phyloP scores from a whole-genome alignment of 2,797 vertebrate genomes.

The Helicolenus hilgendorfi region DNA sequence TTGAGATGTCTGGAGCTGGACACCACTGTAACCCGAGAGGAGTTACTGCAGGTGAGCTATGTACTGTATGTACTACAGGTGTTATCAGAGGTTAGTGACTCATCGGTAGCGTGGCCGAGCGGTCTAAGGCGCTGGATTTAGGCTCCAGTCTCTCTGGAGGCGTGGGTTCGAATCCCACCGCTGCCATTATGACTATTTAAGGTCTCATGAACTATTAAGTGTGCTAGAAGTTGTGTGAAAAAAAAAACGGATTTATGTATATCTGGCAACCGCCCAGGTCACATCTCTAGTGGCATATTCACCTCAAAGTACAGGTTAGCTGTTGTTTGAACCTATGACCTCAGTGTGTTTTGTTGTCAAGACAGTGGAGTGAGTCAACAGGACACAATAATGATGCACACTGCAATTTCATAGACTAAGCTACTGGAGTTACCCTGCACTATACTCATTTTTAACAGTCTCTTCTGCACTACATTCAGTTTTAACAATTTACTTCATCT shows the following conservation, averaged over 20 bases:
- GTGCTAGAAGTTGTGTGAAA: no score
- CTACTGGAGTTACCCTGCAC: no score
- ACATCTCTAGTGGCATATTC: no score
- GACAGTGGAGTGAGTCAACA: not conserved
- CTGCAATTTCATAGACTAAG: no score
- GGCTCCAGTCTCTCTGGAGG: conserved; percentile 79
- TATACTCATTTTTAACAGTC: no score
- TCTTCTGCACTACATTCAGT: no score
- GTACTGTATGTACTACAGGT: accelerated
- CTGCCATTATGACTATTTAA: conserved; percentile 75
- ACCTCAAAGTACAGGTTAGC: no score
- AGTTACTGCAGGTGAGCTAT: conserved; percentile 69
- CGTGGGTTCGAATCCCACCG: conserved; percentile 91
- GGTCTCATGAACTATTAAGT: no score
- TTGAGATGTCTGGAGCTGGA: conserved; percentile 60
- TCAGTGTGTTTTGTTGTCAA: not conserved
- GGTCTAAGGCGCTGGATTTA: conserved; percentile 74
- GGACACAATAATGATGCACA: no score
- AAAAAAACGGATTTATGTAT: no score
- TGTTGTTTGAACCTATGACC: not conserved
- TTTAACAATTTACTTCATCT: no score
- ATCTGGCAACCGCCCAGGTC: no score
- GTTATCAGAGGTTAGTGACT: accelerated
- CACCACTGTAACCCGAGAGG: not conserved
- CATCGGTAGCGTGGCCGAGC: conserved; percentile 63